Evolutionary conservation across 2,113 vertebrate genomes (phyloP), one percentile per base, ranked within the genome.

Genomic region (Macroglossus sobrinus): DNA sequence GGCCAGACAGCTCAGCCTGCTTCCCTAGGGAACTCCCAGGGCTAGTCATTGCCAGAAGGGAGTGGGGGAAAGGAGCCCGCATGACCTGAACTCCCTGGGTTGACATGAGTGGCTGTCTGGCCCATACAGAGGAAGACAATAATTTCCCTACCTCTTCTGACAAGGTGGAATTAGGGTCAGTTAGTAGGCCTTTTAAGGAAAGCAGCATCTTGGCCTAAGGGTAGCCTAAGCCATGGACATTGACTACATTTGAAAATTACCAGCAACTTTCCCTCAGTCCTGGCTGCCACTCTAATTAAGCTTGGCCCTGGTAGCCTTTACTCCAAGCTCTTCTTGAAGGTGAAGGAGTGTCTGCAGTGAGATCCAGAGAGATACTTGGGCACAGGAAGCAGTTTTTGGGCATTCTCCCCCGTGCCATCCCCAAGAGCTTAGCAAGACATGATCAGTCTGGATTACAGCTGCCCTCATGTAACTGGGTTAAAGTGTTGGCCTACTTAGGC

Each of bases 391-490:
- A 80, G 88, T 89, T 90, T 97, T 92, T 93, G 87, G 91, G 84
- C 69, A 69, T 84, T 84, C 75, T 59, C 19, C 47, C 45, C 21
- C 18, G 4, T 7, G 50, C 50, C 50, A 15, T 61, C 68, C 9
- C 59, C n/a, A 64, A 89, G 74, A 94, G 87, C 88, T 97, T 96
- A 97, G 84, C 66, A 95, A 96, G 94, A 96, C 94, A 53, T 78
- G 94, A 96, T 97, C 92, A 97, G 95, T 71, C 90, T 13, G 45
- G 96, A 98, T 97, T 96, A 98, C 55, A 96, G 97, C 93, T 85
- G 93, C 88, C 96, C 96, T 97, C 92, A 38, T 2, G n/a, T 96
- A 97, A 97, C 96, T 96, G 71, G 97, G 94, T 97, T 96, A 97
- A 97, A 96, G 95, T 94, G 88, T 90, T 98, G 96, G 90, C 97